phyloP scores from a whole-genome alignment of 2,797 vertebrate species.

The Mus minutoides region DNA sequence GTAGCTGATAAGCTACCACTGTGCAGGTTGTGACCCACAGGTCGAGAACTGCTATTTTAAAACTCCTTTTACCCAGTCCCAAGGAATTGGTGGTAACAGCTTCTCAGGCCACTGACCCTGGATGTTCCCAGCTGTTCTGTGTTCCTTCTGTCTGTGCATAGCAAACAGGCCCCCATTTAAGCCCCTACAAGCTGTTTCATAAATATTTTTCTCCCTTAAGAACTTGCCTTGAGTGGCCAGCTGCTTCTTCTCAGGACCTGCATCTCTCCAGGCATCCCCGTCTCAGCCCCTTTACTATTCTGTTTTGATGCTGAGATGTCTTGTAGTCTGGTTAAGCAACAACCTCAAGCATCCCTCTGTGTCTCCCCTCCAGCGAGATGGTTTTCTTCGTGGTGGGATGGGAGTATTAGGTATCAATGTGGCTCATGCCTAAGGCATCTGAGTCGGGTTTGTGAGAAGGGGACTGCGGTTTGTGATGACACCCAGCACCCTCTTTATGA shows the following conservation, averaged over 20 bases:
- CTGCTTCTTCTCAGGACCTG: conserved; percentile 23
- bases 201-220: neutral
- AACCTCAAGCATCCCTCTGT: accelerated
- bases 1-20: neutral
- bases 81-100: neutral
- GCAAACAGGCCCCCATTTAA: neutral
- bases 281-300: neutral
- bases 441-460: neutral
- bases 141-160: neutral
- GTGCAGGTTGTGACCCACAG: neutral
- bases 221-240: neutral
- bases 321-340: neutral
- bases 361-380: neutral
- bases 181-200: neutral
- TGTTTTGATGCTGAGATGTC: neutral
- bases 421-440: neutral
- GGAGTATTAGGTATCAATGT: neutral
- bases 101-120: neutral
- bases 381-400: neutral
- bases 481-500: accelerated
- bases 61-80: neutral
- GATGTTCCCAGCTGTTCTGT: neutral
- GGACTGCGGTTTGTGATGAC: neutral
- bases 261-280: neutral
- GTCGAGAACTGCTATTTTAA: neutral